Conservation (phyloP, 1,140 invertebrate genomes). For the Belonocnema kinseyi region DNA sequence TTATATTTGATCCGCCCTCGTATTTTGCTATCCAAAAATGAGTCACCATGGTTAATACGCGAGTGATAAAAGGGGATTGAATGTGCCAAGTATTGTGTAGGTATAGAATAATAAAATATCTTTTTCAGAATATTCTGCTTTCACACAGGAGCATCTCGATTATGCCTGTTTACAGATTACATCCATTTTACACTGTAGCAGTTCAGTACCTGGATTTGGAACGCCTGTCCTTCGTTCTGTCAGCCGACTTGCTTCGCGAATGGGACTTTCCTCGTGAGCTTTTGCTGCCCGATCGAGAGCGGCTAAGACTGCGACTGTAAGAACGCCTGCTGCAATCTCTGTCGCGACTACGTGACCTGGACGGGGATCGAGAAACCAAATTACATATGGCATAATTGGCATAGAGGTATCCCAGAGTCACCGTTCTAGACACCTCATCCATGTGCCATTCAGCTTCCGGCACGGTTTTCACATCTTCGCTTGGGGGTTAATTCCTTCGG, state of each 20-base stretch:
- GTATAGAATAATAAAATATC: slow-evolving; percentile 74
- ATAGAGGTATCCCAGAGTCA: too few relatives aligned
- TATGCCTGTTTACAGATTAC: slow-evolving; percentile 22
- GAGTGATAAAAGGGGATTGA: slow-evolving; percentile 65
- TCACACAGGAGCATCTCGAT: slow-evolving; percentile 40
- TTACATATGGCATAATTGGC: too few relatives aligned
- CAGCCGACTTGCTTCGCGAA: slow-evolving; percentile 77
- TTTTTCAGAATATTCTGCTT: slow-evolving; percentile 68
- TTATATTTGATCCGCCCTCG: too few relatives aligned
- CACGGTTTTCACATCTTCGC: too few relatives aligned
- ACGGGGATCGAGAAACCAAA: slow-evolving; percentile 75
- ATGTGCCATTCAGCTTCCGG: too few relatives aligned
- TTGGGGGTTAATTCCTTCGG: too few relatives aligned
- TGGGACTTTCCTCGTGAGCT: slow-evolving; percentile 79
- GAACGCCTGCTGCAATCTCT: slow-evolving; percentile 73
- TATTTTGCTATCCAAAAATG: slow-evolving; percentile 45
- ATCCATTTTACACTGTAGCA: slow-evolving; percentile 35
- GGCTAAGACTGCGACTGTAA: slow-evolving; percentile 75
- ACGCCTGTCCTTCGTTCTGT: slow-evolving; percentile 72
- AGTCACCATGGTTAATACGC: slow-evolving; percentile 58
- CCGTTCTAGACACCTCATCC: too few relatives aligned
- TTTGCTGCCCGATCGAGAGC: slow-evolving; percentile 80
- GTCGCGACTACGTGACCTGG: slow-evolving; percentile 77
- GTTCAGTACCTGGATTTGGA: slow-evolving; percentile 75
- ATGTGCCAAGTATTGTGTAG: slow-evolving; percentile 70